phyloP scores from a whole-genome alignment of 2,888 invertebrate species.

The Dastarcus helophoroides region DNA sequence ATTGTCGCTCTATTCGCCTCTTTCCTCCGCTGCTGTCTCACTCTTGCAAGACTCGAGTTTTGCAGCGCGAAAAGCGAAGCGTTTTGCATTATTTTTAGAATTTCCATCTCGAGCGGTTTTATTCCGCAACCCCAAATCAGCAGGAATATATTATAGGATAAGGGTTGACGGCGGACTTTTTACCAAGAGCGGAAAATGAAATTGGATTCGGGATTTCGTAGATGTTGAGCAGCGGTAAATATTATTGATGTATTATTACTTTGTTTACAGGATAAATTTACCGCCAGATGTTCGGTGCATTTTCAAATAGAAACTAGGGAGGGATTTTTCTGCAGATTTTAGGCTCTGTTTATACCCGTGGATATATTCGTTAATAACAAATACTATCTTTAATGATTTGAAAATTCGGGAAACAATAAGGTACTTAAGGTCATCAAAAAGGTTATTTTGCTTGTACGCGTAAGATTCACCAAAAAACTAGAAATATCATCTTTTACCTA shows the following conservation, averaged over 20 bases:
- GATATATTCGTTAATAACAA: too few species aligned
- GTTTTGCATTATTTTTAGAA: constrained; percentile 25
- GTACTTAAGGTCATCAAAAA: too few species aligned
- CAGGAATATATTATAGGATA: constrained; percentile 27
- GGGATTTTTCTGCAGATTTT: too few species aligned
- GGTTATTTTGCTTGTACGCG: too few species aligned
- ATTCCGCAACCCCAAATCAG: constrained; percentile 22
- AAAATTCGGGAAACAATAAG: too few species aligned
- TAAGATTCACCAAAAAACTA: too few species aligned
- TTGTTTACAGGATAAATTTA: constrained; percentile 11
- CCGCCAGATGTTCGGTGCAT: background rate
- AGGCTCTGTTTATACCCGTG: too few species aligned
- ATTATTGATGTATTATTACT: constrained; percentile 16
- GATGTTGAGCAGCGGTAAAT: constrained; percentile 15
- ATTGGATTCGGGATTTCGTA: constrained; percentile 17
- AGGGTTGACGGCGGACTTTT: constrained; percentile 20
- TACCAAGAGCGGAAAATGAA: constrained; percentile 16
- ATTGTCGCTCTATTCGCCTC: constrained; percentile 18
- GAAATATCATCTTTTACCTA: too few species aligned
- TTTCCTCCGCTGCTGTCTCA: constrained; percentile 2
- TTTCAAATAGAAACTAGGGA: too few species aligned
- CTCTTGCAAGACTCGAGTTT: constrained; percentile 16
- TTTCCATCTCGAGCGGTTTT: constrained; percentile 22
- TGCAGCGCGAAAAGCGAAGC: constrained; percentile 15
- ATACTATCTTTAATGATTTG: too few species aligned